These are phyloP conservation scores for Peromyscus polionotus DNA, from an alignment of 2,113 vertebrate species.

Conservation along the genomic window DNA sequence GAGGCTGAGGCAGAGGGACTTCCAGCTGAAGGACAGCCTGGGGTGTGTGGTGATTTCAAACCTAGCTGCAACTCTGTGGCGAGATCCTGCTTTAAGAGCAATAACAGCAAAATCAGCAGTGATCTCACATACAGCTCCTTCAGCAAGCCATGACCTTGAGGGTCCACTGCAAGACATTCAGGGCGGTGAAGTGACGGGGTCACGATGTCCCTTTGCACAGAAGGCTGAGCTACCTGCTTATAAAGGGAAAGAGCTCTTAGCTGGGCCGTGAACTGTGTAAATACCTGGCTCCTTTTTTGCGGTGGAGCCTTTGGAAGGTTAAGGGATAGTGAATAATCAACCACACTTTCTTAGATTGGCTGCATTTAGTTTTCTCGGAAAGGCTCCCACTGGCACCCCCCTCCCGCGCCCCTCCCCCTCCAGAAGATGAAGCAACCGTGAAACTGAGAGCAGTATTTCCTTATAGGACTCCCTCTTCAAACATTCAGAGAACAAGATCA, in stretches of 20 bases:
- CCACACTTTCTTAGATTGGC: constrained; percentile 84
- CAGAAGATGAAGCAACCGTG: constrained; percentile 67
- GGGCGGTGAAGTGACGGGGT: neutral
- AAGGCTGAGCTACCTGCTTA: constrained; percentile 21
- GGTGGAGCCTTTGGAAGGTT: constrained; percentile 83
- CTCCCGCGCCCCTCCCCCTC: neutral
- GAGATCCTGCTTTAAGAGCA: neutral
- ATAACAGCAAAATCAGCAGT: neutral
- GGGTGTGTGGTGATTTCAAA: neutral
- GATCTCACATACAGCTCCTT: neutral
- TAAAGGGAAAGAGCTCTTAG: neutral
- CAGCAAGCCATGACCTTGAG: neutral
- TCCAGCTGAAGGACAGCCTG: neutral
- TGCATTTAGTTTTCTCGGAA: constrained; percentile 81
- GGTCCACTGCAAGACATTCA: neutral
- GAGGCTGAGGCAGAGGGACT: neutral
- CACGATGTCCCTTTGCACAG: neutral
- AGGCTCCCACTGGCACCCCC: neutral
- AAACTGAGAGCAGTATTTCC: constrained; percentile 64
- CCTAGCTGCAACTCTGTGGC: neutral
- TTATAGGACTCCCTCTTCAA: constrained; percentile 39
- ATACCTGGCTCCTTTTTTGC: constrained; percentile 57
- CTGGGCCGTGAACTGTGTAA: constrained; percentile 65
- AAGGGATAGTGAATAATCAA: constrained; percentile 87
- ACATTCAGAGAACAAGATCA: constrained; percentile 80